Conservation (phyloP, 2,113 vertebrate species). For the Poeciliopsis prolifica region DNA sequence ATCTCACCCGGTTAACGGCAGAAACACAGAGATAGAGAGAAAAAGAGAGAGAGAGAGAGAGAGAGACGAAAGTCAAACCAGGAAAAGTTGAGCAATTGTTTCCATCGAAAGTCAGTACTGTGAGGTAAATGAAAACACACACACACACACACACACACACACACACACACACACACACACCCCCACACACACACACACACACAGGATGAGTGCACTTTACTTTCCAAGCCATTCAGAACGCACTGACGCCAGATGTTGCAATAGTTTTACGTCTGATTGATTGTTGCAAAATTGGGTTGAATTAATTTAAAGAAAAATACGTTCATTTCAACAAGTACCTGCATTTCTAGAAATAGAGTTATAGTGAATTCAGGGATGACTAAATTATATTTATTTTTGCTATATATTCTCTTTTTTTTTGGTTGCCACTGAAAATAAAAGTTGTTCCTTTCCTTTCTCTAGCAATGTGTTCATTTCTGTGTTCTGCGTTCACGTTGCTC, state of each 20-base stretch:
- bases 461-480: background rate
- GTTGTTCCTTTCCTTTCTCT: background rate
- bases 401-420: background rate
- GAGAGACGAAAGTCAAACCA: background rate
- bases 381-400: conserved; percentile 2
- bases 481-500: background rate
- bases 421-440: background rate
- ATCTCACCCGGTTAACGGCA: conserved; percentile 14
- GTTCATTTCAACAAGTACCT: background rate
- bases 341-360: background rate
- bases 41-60: no score
- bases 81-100: background rate
- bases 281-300: background rate
- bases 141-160: background rate
- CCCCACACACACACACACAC: background rate
- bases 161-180: background rate
- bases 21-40: background rate
- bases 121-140: background rate
- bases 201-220: conserved; percentile 24
- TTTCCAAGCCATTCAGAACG: background rate
- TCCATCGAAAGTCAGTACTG: background rate
- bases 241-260: conserved; percentile 3
- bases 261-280: background rate
- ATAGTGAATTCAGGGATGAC: background rate
- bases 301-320: background rate